Conservation (phyloP, 2,888 invertebrate genomes). For the Drosophila paramelanica region DNA sequence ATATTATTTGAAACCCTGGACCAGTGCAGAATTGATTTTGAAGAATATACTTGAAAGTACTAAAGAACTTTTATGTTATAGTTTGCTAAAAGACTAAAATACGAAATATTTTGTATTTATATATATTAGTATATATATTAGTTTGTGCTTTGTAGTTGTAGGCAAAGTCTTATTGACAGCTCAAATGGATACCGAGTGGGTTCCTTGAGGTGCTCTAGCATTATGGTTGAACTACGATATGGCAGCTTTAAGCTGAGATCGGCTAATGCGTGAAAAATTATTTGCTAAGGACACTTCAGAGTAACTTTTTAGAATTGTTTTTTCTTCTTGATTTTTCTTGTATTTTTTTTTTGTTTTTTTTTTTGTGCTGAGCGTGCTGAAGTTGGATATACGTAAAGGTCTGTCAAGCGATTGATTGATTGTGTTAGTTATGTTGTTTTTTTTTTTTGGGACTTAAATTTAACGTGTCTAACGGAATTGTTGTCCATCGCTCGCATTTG, state of each 20-base stretch:
- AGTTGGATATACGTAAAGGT: slow-evolving; percentile 12
- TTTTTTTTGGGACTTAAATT: slow-evolving; percentile 11
- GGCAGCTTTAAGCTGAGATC: slow-evolving; percentile 58
- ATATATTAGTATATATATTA: slow-evolving; percentile 16
- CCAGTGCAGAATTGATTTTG: slow-evolving; percentile 36
- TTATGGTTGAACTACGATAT: slow-evolving; percentile 20
- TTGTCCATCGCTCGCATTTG: slow-evolving; percentile 37
- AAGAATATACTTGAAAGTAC: slow-evolving; percentile 16
- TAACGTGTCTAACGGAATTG: slow-evolving; percentile 20
- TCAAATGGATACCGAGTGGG: slow-evolving; percentile 6
- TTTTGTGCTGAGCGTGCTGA: slow-evolving; percentile 38
- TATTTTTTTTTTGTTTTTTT: background rate
- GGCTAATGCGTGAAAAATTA: slow-evolving; percentile 23
- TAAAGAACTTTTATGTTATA: slow-evolving; percentile 2
- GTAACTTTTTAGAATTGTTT: slow-evolving; percentile 45
- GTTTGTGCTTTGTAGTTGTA: slow-evolving; percentile 35
- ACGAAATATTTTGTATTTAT: slow-evolving; percentile 4
- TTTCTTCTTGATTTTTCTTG: background rate
- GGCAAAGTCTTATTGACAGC: slow-evolving; percentile 41
- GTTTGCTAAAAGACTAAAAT: background rate
- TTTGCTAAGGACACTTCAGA: slow-evolving; percentile 76
- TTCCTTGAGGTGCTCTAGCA: slow-evolving; percentile 26
- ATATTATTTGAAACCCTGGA: slow-evolving; percentile 16
- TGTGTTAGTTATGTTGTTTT: slow-evolving; percentile 11
- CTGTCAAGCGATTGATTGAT: slow-evolving; percentile 27